Evolutionary conservation across 1,140 invertebrate species (phyloP).

Genomic region (Drosophila insularis): DNA sequence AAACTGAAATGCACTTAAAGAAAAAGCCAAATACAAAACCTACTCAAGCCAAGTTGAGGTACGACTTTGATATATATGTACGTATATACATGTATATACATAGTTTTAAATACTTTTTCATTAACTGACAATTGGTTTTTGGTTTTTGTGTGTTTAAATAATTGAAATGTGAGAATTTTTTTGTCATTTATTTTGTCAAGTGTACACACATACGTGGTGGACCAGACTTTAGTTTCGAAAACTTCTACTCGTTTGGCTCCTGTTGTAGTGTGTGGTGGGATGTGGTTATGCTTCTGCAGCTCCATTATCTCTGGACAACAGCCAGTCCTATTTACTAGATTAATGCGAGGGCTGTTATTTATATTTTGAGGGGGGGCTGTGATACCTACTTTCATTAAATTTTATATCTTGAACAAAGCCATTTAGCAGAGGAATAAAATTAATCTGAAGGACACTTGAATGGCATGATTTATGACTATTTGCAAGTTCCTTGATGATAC

Average conservation of each 20-base stretch:
- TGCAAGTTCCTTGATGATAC: no score
- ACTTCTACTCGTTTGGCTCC: not conserved
- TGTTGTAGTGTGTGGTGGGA: not conserved
- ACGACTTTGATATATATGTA: no score
- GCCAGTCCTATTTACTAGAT: slow-evolving; percentile 4
- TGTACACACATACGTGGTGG: not conserved
- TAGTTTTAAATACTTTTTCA: no score
- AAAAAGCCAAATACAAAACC: not conserved
- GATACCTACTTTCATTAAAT: no score
- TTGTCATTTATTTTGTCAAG: not conserved
- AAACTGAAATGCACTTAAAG: not conserved
- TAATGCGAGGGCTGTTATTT: slow-evolving; percentile 1
- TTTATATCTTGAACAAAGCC: no score
- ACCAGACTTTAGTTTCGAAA: not conserved
- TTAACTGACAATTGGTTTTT: no score
- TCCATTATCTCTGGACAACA: slow-evolving; percentile 8
- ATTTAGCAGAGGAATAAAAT: not conserved
- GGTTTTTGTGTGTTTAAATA: no score
- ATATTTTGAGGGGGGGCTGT: not conserved
- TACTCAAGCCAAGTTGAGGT: no score
- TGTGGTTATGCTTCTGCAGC: slow-evolving; percentile 3
- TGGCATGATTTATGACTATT: no score
- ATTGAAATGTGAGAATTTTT: not conserved
- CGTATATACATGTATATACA: no score
- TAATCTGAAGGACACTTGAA: not conserved